These are phyloP conservation scores for Coregonus ussuriensis DNA, from an alignment of 2,797 vertebrate genomes.

Conservation along the genomic window DNA sequence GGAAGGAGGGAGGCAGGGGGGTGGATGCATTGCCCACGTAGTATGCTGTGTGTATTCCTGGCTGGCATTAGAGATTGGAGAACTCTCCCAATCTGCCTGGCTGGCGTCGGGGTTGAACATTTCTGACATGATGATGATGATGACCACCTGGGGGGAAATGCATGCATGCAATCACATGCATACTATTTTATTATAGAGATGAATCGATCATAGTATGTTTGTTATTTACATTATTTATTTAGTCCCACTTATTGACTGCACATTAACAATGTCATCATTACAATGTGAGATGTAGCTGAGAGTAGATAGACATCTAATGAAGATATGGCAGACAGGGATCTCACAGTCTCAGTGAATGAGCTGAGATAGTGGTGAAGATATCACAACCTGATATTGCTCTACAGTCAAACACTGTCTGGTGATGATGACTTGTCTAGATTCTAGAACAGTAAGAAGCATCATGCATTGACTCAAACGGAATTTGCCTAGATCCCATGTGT, in stretches of 20 bases:
- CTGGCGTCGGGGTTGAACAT: slow-evolving; percentile 3
- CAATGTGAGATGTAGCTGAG: too few relatives aligned
- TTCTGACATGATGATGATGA: slow-evolving; percentile 2
- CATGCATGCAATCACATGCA: background rate
- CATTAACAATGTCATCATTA: background rate
- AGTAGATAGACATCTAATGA: too few relatives aligned
- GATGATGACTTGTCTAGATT: too few relatives aligned
- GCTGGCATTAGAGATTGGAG: slow-evolving; percentile 6
- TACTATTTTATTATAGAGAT: background rate
- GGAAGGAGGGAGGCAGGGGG: slow-evolving; percentile 11
- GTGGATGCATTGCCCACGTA: slow-evolving; percentile 58
- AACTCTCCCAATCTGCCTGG: background rate
- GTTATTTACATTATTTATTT: background rate
- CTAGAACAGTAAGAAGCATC: too few relatives aligned
- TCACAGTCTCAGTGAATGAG: background rate
- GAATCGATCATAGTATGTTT: background rate
- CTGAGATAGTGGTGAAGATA: too few relatives aligned
- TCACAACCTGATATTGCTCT: too few relatives aligned
- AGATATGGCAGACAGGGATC: background rate
- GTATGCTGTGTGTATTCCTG: slow-evolving; percentile 21
- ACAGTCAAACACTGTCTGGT: too few relatives aligned
- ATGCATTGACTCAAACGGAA: too few relatives aligned
- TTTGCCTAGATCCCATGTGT: too few relatives aligned
- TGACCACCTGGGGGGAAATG: background rate
- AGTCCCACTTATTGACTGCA: background rate